A percentile compares a stretch with the other conserved stretches of the same genome.
Evolutionary conservation across 92 coral and sea anemone genomes (phyloP).

Genomic region (Scolanthus callimorphus): DNA sequence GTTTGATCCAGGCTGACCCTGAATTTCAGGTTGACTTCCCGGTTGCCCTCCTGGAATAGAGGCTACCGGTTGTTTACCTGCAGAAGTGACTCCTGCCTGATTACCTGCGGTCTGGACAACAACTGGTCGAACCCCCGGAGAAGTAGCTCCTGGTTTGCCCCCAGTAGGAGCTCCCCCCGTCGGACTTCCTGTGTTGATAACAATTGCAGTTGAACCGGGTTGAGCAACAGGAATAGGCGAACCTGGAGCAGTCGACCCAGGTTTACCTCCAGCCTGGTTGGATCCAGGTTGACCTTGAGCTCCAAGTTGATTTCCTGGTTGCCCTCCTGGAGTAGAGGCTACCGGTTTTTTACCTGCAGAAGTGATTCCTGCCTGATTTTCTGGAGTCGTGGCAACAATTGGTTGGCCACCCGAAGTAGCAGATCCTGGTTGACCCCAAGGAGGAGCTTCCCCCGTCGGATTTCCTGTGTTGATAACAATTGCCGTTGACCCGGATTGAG

Average conservation of each 20-base stretch:
- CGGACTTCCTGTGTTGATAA: slow-evolving; percentile 15
- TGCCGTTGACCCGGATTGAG: slow-evolving; percentile 23
- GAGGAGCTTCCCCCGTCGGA: slow-evolving; percentile 11
- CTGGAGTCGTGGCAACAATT: not conserved
- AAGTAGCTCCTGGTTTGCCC: slow-evolving; percentile 3
- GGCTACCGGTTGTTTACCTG: slow-evolving; percentile 15
- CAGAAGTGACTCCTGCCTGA: slow-evolving; percentile 11
- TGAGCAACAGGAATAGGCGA: slow-evolving; percentile 17
- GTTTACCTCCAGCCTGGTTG: slow-evolving; percentile 7
- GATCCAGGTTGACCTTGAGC: slow-evolving; percentile 6
- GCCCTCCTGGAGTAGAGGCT: not conserved
- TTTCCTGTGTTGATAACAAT: slow-evolving; percentile 17
- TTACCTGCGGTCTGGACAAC: not conserved
- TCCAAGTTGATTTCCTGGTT: slow-evolving; percentile 6
- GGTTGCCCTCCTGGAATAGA: slow-evolving; percentile 13
- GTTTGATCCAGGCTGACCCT: slow-evolving; percentile 3
- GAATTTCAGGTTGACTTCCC: slow-evolving; percentile 1
- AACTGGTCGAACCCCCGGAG: not conserved
- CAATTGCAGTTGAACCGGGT: slow-evolving; percentile 28
- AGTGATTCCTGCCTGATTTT: slow-evolving; percentile 15
- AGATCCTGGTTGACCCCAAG: slow-evolving; percentile 1
- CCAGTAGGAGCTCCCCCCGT: slow-evolving; percentile 5
- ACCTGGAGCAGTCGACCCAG: slow-evolving; percentile 12
- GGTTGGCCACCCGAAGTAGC: not conserved
- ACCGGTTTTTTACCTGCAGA: slow-evolving; percentile 15